Percentiles rank a stretch among this genome's conserved stretches.
Evolutionary conservation across 2,797 vertebrate species (phyloP).

Genomic region (Brachyrhaphis roseni): DNA sequence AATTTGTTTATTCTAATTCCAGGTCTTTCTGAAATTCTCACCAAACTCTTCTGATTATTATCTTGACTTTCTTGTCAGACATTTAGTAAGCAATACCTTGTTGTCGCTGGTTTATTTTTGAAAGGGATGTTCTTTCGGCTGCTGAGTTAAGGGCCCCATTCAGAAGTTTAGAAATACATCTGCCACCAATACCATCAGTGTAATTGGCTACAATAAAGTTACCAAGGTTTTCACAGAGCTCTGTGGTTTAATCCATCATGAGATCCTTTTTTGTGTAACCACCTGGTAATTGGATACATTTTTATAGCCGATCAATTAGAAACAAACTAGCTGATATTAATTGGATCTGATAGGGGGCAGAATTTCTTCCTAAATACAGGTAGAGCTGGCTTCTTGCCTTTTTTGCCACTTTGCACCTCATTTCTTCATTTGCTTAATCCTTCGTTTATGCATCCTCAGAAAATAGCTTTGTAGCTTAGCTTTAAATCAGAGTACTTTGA

Average conservation of each 20-base stretch:
- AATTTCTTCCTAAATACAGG: not conserved
- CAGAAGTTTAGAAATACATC: slow-evolving; percentile 2
- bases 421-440: not conserved
- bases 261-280: not conserved
- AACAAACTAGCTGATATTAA: not conserved
- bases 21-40: not conserved
- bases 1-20: not conserved
- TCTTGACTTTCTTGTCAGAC: not conserved
- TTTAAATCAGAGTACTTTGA: not conserved
- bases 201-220: not conserved
- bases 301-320: not conserved
- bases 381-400: not conserved
- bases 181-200: not conserved
- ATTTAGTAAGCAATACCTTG: not conserved
- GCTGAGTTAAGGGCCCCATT: not conserved
- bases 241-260: not conserved
- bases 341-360: not conserved
- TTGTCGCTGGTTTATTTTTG: not conserved
- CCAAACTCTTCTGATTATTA: not conserved
- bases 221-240: not conserved
- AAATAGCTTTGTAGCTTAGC: not conserved
- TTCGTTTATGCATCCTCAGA: not conserved
- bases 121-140: not conserved
- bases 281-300: not conserved
- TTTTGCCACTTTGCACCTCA: not conserved